These are phyloP conservation scores for Malacosoma neustria DNA, from an alignment of 2,888 invertebrate genomes.

Conservation along the genomic window DNA sequence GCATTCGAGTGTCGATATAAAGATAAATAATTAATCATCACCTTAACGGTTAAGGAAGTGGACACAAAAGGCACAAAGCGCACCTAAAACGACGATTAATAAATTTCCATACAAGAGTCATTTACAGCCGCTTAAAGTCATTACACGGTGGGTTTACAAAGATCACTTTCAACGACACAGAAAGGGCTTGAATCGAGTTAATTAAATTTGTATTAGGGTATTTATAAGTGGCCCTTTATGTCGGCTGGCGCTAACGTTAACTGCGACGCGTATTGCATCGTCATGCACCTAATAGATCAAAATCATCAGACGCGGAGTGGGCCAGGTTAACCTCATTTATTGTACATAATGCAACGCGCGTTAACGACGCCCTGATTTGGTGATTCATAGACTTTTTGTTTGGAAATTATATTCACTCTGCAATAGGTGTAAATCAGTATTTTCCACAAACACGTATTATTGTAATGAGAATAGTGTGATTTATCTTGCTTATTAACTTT, in stretches of 20 bases:
- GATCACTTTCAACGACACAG: constrained; percentile 55
- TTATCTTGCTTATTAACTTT: background rate
- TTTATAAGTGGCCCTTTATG: constrained; percentile 58
- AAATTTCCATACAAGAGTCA: constrained; percentile 60
- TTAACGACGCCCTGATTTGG: constrained; percentile 64
- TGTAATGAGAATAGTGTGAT: constrained; percentile 13
- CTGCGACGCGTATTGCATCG: constrained; percentile 37
- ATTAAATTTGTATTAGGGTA: constrained; percentile 68
- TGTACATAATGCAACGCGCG: constrained; percentile 58
- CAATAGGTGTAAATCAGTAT: constrained; percentile 12
- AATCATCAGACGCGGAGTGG: constrained; percentile 59
- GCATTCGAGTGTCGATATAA: constrained; percentile 28
- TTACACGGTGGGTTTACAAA: constrained; percentile 62
- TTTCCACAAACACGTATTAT: constrained; percentile 13
- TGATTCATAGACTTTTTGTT: constrained; percentile 64
- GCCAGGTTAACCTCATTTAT: constrained; percentile 54
- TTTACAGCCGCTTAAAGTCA: constrained; percentile 65
- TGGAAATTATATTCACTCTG: constrained; percentile 40
- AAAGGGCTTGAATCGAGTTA: constrained; percentile 57
- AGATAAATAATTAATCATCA: constrained; percentile 48
- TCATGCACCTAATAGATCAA: constrained; percentile 68
- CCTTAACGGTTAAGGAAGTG: constrained; percentile 33
- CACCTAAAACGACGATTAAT: constrained; percentile 50
- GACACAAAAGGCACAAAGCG: constrained; percentile 45
- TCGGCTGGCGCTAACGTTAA: constrained; percentile 64